Evolutionary conservation across 1,140 invertebrate genomes (phyloP).

Genomic region (Plutomurus gul): DNA sequence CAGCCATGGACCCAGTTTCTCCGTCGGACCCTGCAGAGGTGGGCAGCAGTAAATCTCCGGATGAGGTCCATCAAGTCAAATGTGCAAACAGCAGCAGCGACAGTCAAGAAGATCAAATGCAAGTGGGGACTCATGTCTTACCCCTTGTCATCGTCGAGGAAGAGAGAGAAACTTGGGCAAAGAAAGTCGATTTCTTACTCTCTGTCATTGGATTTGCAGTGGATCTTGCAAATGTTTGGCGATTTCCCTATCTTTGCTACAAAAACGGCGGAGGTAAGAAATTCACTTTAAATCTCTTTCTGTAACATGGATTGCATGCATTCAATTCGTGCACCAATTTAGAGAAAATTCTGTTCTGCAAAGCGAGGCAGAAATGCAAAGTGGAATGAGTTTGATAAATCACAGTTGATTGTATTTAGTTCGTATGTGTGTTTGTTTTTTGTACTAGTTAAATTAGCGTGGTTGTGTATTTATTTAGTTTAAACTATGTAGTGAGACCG

Average conservation of each 20-base stretch:
- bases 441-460: no score
- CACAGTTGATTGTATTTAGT: no score
- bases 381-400: no score
- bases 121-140: background rate
- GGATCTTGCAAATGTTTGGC: constrained; percentile 88
- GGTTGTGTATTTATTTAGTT: no score
- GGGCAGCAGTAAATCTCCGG: background rate
- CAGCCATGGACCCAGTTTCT: background rate
- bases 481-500: no score
- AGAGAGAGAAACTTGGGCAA: constrained; percentile 80
- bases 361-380: no score
- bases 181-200: constrained; percentile 87
- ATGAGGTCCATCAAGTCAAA: background rate
- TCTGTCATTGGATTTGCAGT: constrained; percentile 91
- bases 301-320: background rate
- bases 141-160: constrained; percentile 58
- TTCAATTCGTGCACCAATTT: no score
- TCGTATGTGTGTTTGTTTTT: no score
- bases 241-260: constrained; percentile 80
- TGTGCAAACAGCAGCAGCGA: background rate
- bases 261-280: constrained; percentile 56
- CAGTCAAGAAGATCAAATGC: background rate
- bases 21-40: background rate
- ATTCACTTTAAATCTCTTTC: background rate
- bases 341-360: no score